phyloP scores from a whole-genome alignment of 2,113 vertebrate species.

The Tupaia chinensis region DNA sequence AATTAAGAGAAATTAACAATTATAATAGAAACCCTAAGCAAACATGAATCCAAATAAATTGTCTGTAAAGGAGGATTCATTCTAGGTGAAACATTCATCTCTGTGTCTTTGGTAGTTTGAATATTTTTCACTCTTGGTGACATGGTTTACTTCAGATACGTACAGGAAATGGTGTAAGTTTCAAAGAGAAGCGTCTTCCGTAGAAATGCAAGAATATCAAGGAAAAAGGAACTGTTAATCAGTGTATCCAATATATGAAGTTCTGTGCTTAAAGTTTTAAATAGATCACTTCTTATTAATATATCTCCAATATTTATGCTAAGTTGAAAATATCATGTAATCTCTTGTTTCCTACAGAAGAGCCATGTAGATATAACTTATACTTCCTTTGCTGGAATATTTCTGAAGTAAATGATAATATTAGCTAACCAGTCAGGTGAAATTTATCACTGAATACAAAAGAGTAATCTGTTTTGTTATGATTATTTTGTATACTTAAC shows the following conservation, averaged over 20 bases:
- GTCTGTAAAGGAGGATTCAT: background rate
- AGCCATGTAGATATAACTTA: background rate
- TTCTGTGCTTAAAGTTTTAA: background rate
- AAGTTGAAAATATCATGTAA: background rate
- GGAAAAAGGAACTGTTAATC: background rate
- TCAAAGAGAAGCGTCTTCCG: background rate
- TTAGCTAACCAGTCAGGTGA: background rate
- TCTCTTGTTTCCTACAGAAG: background rate
- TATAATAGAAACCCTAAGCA: background rate
- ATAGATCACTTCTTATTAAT: background rate
- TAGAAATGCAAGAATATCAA: background rate
- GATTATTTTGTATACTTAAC: background rate
- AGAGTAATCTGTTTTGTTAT: background rate
- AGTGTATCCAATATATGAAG: background rate
- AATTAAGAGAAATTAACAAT: background rate
- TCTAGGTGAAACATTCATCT: background rate
- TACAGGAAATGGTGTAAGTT: background rate
- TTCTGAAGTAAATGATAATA: background rate
- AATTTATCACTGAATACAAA: background rate
- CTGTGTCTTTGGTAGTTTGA: background rate
- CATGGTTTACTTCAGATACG: background rate
- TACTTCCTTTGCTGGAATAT: background rate
- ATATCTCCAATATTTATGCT: background rate
- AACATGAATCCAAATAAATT: background rate
- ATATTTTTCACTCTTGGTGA: background rate